phyloP scores from a whole-genome alignment of 2,888 invertebrate species.

The Myopa testacea region DNA sequence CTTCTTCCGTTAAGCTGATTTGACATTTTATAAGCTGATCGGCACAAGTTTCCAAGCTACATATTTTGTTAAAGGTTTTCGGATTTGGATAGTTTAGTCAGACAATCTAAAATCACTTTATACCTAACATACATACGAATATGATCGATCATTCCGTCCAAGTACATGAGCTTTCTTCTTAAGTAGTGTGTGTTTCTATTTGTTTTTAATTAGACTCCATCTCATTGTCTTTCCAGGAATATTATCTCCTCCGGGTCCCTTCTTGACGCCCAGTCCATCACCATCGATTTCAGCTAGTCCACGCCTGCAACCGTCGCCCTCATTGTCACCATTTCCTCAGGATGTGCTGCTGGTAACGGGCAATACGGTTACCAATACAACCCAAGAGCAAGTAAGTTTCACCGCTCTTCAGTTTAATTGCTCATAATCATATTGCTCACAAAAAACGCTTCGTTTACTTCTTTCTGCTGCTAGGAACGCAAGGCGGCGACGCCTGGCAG shows the following conservation, averaged over 20 bases:
- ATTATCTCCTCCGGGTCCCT: conserved; percentile 70
- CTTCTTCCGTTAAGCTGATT: too few species aligned
- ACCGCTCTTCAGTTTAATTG: not conserved
- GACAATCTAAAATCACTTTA: too few species aligned
- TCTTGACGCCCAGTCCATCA: conserved; percentile 70
- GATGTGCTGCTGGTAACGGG: conserved; percentile 69
- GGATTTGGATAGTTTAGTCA: too few species aligned
- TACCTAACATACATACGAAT: too few species aligned
- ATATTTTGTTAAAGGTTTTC: too few species aligned
- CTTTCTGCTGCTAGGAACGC: conserved; percentile 61
- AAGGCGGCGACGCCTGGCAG: conserved; percentile 69
- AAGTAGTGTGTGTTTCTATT: too few species aligned
- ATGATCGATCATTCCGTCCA: too few species aligned
- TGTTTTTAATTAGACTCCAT: conserved; percentile 8
- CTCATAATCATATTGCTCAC: not conserved
- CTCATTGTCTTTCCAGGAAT: conserved; percentile 60
- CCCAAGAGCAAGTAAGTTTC: conserved; percentile 66
- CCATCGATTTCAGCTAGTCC: conserved; percentile 70
- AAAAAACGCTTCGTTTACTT: not conserved
- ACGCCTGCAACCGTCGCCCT: conserved; percentile 69
- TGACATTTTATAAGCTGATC: too few species aligned
- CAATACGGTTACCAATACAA: conserved; percentile 67
- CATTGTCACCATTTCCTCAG: conserved; percentile 68
- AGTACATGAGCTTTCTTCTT: too few species aligned
- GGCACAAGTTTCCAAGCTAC: too few species aligned